A percentile compares a stretch with the other conserved stretches of the same genome.
Conservation (phyloP, 53 echinoderm and acorn worm genomes). For the Apostichopus leukothele region DNA sequence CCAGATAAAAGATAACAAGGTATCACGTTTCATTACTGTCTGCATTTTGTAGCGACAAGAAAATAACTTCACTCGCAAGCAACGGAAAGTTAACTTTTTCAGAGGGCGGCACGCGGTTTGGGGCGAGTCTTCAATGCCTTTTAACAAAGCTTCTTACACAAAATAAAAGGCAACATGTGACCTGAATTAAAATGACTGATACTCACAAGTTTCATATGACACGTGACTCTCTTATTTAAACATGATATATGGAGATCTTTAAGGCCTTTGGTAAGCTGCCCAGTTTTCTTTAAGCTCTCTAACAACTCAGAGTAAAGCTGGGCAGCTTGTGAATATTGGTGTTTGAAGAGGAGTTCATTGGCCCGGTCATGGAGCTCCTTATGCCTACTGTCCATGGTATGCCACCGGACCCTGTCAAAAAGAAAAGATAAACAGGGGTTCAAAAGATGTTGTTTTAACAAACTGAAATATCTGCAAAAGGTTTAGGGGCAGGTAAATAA, state of each 20-base stretch:
- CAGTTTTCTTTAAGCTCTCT: conserved; percentile 59
- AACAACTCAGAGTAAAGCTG: conserved; percentile 85
- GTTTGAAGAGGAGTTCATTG: conserved; percentile 85
- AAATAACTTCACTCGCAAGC: too few relatives aligned
- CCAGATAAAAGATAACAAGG: too few relatives aligned
- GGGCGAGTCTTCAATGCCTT: too few relatives aligned
- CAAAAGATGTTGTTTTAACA: neutral
- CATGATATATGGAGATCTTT: conserved; percentile 87
- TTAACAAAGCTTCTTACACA: too few relatives aligned
- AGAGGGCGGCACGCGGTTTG: too few relatives aligned
- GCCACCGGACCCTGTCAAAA: conserved; percentile 74
- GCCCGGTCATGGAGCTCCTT: conserved; percentile 98
- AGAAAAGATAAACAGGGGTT: neutral
- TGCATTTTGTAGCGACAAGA: too few relatives aligned
- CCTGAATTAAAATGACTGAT: too few relatives aligned
- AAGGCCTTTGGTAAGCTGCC: conserved; percentile 63
- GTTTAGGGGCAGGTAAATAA: neutral
- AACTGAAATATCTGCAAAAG: neutral
- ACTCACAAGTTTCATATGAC: conserved; percentile 93
- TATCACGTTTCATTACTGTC: too few relatives aligned
- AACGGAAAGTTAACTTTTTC: too few relatives aligned
- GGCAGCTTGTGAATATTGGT: conserved; percentile 88
- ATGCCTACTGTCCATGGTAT: conserved; percentile 98
- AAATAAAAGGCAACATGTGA: too few relatives aligned
- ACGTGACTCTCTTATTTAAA: conserved; percentile 87